Conservation (phyloP, 2,113 vertebrate species). For the Sapajus apella region DNA sequence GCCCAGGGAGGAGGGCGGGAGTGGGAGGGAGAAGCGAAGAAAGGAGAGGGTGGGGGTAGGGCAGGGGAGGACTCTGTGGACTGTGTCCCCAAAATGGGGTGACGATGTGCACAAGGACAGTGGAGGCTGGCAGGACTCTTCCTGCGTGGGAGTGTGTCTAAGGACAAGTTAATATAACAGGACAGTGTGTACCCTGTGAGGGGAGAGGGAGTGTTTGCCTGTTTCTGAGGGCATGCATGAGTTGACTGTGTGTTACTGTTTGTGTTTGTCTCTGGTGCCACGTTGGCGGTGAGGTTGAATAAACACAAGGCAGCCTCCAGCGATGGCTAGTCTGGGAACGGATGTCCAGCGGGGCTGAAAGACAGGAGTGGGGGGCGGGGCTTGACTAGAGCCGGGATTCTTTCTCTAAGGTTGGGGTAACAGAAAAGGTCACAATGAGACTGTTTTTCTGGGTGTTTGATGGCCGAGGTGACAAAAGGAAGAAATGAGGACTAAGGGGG, state of each 20-base stretch:
- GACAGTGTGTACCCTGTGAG: background rate
- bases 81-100: slow-evolving; percentile 56
- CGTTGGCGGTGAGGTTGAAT: slow-evolving; percentile 11
- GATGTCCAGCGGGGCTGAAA: background rate
- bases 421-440: background rate
- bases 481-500: background rate
- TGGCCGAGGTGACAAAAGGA: background rate
- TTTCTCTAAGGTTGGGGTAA: background rate
- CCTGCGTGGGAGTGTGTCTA: background rate
- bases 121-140: background rate
- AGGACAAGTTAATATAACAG: background rate
- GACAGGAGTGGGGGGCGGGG: background rate
- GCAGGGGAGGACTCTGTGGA: slow-evolving; percentile 41
- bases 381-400: background rate
- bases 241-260: background rate
- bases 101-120: slow-evolving; percentile 40
- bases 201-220: background rate
- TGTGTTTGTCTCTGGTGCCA: slow-evolving; percentile 39
- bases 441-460: background rate
- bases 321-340: background rate
- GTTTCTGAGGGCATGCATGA: background rate
- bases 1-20: slow-evolving; percentile 63
- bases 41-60: slow-evolving; percentile 60
- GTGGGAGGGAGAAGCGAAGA: slow-evolving; percentile 59
- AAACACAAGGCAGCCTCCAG: background rate